Evolutionary conservation across 2,797 vertebrate genomes (phyloP).

Genomic region (Chaenodraco wilsoni): DNA sequence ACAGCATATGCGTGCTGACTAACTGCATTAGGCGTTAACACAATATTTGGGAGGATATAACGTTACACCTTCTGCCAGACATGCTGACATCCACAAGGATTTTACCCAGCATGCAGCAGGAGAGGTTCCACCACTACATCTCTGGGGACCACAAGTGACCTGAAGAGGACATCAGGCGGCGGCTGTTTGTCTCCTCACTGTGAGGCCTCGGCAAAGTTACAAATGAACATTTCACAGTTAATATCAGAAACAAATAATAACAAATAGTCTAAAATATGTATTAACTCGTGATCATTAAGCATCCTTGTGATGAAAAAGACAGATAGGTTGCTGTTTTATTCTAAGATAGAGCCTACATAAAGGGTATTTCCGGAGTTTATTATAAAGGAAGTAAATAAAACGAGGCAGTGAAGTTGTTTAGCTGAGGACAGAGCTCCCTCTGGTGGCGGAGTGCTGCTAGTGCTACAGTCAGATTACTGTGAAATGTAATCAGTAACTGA

Average conservation of each 20-base stretch:
- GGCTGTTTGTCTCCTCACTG: constrained; percentile 13
- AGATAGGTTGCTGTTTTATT: not conserved
- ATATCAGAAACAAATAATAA: not conserved
- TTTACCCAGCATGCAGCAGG: constrained; percentile 69
- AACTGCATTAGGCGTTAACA: constrained; percentile 52
- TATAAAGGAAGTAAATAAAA: not conserved
- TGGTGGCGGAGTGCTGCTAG: constrained; percentile 66
- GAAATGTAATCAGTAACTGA: no score
- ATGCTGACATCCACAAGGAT: constrained; percentile 64
- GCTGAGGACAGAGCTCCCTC: constrained; percentile 69
- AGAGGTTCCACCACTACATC: constrained; percentile 40
- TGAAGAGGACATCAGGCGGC: constrained; percentile 43
- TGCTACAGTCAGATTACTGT: constrained; percentile 23
- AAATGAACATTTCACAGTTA: not conserved
- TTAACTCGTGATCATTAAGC: not conserved
- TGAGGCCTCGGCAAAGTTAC: not conserved
- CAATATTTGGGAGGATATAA: constrained; percentile 59
- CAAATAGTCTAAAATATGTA: not conserved
- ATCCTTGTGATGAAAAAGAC: not conserved
- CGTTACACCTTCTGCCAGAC: constrained; percentile 68
- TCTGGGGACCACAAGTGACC: constrained; percentile 55
- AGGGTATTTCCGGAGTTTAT: constrained; percentile 5
- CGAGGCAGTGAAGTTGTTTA: not conserved
- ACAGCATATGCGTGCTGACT: constrained; percentile 20
- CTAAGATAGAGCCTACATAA: not conserved